Percentiles rank a stretch among this genome's conserved stretches.
phyloP scores from a whole-genome alignment of 2,888 invertebrate genomes.

The Autographa pulchrina region DNA sequence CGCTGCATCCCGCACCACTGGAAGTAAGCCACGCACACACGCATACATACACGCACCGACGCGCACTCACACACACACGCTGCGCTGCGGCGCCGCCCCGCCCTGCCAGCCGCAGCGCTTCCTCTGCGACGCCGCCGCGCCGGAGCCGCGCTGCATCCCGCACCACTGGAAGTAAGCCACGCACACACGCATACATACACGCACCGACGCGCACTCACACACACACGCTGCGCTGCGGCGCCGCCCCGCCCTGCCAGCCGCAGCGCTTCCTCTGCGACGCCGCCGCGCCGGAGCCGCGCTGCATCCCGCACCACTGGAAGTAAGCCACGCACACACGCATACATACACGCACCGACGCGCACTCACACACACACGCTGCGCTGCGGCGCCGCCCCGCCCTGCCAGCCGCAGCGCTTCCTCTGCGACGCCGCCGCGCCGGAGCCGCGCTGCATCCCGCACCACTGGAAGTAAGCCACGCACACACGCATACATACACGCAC shows the following conservation, averaged over 20 bases:
- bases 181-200: conserved; percentile 29
- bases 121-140: conserved; percentile 83
- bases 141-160: conserved; percentile 77
- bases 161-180: conserved; percentile 74
- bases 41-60: conserved; percentile 39
- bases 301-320: conserved; percentile 81
- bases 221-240: conserved; percentile 89
- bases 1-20: conserved; percentile 78
- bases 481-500: conserved; percentile 32
- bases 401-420: conserved; percentile 93
- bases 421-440: conserved; percentile 77
- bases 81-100: conserved; percentile 89
- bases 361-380: too few relatives aligned
- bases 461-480: conserved; percentile 73
- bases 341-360: too few relatives aligned
- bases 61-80: too few relatives aligned
- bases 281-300: conserved; percentile 76
- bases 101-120: conserved; percentile 92
- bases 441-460: conserved; percentile 75
- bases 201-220: too few relatives aligned
- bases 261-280: conserved; percentile 91
- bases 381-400: conserved; percentile 88
- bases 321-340: conserved; percentile 37
- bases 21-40: conserved; percentile 65
- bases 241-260: conserved; percentile 90